These are phyloP conservation scores for Drosophila subquinaria DNA, from an alignment of 2,888 invertebrate genomes.

Conservation along the genomic window DNA sequence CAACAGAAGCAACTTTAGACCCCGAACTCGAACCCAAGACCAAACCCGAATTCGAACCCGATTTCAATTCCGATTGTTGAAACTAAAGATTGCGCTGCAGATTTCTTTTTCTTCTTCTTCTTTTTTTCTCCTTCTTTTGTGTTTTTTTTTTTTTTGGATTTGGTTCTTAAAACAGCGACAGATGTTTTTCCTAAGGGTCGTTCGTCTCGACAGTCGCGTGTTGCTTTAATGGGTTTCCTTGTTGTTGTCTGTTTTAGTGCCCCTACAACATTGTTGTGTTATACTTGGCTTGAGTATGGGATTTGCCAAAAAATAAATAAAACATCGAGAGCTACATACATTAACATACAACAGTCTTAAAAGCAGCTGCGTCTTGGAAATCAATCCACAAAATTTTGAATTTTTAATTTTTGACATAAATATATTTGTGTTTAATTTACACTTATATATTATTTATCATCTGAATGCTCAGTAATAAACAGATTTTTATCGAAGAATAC, in stretches of 20 bases:
- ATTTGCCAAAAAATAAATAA: conserved; percentile 22
- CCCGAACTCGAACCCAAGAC: not conserved
- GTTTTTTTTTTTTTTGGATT: conserved; percentile 5
- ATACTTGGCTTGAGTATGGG: conserved; percentile 15
- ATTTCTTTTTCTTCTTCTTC: conserved; percentile 44
- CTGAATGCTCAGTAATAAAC: not conserved
- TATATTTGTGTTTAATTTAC: not conserved
- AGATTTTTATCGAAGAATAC: not conserved
- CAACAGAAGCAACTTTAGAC: conserved; percentile 4
- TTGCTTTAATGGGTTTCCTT: conserved; percentile 51
- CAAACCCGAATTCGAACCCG: conserved; percentile 1
- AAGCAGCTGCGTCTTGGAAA: conserved; percentile 30
- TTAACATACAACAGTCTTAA: not conserved
- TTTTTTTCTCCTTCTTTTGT: conserved; percentile 8
- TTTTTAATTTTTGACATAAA: not conserved
- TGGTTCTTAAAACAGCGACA: conserved; percentile 41
- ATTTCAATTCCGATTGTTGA: conserved; percentile 22
- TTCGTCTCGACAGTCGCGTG: conserved; percentile 44
- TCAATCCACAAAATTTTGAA: not conserved
- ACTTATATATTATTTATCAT: not conserved
- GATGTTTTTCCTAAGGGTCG: conserved; percentile 58
- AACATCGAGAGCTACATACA: conserved; percentile 9
- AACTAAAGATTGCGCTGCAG: conserved; percentile 56
- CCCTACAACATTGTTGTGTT: conserved; percentile 31
- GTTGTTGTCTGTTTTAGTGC: conserved; percentile 20